Conservation (phyloP, 2,113 vertebrate genomes). For the Rissa tridactyla region DNA sequence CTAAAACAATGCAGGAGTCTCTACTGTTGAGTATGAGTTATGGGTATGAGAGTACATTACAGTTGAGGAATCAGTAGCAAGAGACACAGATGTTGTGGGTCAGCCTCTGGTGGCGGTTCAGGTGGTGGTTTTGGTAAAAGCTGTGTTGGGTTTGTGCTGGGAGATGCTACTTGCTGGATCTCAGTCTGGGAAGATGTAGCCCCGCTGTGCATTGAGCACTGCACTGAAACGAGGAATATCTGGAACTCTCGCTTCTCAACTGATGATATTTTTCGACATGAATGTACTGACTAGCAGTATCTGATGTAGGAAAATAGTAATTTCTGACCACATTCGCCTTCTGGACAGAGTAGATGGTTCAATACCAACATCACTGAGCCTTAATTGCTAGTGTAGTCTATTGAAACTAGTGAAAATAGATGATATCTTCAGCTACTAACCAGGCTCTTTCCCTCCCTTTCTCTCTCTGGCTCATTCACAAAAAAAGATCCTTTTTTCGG, state of each 20-base stretch:
- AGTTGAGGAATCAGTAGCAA: not conserved
- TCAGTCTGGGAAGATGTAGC: not conserved
- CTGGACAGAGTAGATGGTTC: not conserved
- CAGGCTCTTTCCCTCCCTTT: not conserved
- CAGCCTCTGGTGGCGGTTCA: not conserved
- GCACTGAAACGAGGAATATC: not conserved
- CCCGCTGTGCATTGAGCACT: not conserved
- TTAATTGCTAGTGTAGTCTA: not conserved
- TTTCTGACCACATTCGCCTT: not conserved
- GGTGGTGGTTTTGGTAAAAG: not conserved
- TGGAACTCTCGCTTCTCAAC: not conserved
- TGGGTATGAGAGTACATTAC: not conserved
- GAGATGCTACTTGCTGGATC: not conserved
- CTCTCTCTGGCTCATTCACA: not conserved
- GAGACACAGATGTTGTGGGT: not conserved
- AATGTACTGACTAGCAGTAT: not conserved
- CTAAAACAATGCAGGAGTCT: not conserved
- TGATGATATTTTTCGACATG: not conserved
- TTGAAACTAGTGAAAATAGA: not conserved
- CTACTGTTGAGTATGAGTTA: not conserved
- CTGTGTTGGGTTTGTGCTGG: not conserved
- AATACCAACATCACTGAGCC: not conserved
- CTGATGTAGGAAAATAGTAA: not conserved
- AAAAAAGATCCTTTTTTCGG: not conserved
- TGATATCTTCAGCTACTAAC: not conserved